Evolutionary conservation across 2,113 vertebrate species (phyloP), one percentile per base, ranked within the genome.

Genomic region (Camelus dromedarius): DNA sequence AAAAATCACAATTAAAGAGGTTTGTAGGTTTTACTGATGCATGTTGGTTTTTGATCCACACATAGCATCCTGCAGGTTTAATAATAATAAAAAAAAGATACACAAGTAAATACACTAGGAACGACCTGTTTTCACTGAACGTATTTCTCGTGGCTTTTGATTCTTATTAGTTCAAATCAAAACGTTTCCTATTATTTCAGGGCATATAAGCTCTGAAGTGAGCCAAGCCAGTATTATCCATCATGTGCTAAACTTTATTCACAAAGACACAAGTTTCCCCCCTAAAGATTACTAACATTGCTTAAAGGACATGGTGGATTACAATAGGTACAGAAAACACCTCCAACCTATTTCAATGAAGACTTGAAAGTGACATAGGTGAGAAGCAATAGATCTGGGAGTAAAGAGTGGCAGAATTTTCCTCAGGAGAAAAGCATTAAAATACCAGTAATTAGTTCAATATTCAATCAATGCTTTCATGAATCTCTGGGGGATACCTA

Each of bases 101-200:
- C 13, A 64, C 2, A 89, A 60, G 38, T 67, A 76, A 92, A 76
- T 52, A 28, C 56, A 67, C 4, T 19, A 70, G n/a, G 4, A 67
- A 15, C 94, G 20, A 69, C 13, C 24, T 82, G 11, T 60, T 93
- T 97, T 81, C 32, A 13, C 84, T n/a, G 6, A 70, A 88, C 14
- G 75, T 28, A 46, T 35, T 84, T 94, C 58, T 86, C 90, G 7
- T 75, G n/a, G n/a, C 9, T 91, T 95, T 85, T 93, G 32, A 42
- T 87, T 66, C 7, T 10, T 87, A 28, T 67, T 62, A 92, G 87
- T 96, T n/a, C 48, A 54, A 15, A 52, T 67, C 76, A 56, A 79
- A 79, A 54, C 15, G 35, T 35, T 87, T 66, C 9, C 15, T 84
- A 15, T 76, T 72, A 89, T 89, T 96, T 30, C 35, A 48, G 6